phyloP scores from a whole-genome alignment of 2,888 invertebrate species.

The Drosophila histrio region DNA sequence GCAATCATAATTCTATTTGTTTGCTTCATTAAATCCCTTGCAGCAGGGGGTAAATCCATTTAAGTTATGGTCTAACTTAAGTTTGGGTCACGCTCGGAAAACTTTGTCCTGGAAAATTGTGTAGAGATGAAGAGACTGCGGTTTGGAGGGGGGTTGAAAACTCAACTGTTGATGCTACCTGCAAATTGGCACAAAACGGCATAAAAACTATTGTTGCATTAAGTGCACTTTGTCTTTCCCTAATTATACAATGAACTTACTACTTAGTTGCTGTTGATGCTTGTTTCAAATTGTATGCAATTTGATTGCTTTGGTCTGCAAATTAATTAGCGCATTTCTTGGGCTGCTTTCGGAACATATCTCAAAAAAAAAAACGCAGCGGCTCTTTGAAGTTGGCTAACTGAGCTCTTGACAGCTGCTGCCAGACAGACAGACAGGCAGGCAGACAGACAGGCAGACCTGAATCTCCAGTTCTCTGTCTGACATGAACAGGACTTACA shows the following conservation, averaged over 20 bases:
- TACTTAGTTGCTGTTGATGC: background rate
- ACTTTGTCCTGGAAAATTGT: conserved; percentile 27
- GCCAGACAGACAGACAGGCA: conserved; percentile 16
- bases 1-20: conserved; percentile 42
- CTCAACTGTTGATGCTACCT: conserved; percentile 12
- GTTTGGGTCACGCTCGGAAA: conserved; percentile 21
- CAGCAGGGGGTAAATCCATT: conserved; percentile 39
- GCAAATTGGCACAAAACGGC: conserved; percentile 27
- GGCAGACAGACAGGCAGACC: conserved; percentile 11
- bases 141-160: too few relatives aligned
- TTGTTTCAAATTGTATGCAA: background rate
- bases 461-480: conserved; percentile 2
- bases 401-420: conserved; percentile 24
- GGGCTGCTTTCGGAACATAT: conserved; percentile 13
- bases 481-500: conserved; percentile 21
- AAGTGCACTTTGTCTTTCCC: conserved; percentile 5
- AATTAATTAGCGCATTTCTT: conserved; percentile 58
- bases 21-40: conserved; percentile 27
- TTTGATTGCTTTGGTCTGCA: conserved; percentile 12
- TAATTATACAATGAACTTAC: background rate
- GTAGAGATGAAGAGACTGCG: background rate
- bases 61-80: conserved; percentile 29
- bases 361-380: conserved; percentile 12
- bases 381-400: conserved; percentile 49
- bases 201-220: conserved; percentile 29